Conservation (phyloP, 2,888 invertebrate genomes). For the Aspidiotus rigidus region DNA sequence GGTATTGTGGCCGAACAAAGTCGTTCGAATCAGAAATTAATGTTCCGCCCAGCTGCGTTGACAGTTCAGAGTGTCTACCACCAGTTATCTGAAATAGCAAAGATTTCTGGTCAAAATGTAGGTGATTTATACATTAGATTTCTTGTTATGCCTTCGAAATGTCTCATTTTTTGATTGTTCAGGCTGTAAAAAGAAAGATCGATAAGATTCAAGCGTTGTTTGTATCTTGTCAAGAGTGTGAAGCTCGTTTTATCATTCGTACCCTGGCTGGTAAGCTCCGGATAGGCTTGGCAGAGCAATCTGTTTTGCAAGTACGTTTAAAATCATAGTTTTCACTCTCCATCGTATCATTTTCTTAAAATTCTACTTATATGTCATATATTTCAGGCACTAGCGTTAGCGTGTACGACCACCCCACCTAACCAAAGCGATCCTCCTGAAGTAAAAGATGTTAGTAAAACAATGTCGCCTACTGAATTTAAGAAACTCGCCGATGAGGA, state of each 20-base stretch:
- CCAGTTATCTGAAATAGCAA: conserved; percentile 77
- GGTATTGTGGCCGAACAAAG: conserved; percentile 83
- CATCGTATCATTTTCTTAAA: no score
- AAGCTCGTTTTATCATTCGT: conserved; percentile 81
- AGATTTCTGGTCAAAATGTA: conserved; percentile 68
- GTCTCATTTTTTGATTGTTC: conserved; percentile 35
- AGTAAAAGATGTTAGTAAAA: conserved; percentile 55
- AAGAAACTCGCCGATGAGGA: conserved; percentile 67
- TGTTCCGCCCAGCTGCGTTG: conserved; percentile 74
- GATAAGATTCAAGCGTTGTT: conserved; percentile 85
- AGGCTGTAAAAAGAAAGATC: conserved; percentile 76
- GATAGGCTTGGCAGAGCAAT: conserved; percentile 94
- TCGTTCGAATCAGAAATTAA: conserved; percentile 71
- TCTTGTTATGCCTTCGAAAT: background rate
- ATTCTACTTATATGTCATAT: background rate
- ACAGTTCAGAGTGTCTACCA: conserved; percentile 65
- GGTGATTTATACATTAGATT: conserved; percentile 39
- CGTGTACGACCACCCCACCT: conserved; percentile 71
- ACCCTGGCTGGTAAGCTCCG: conserved; percentile 88
- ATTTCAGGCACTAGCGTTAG: conserved; percentile 72
- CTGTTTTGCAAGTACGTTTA: conserved; percentile 56
- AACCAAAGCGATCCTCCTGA: conserved; percentile 55
- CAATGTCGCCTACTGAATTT: conserved; percentile 55
- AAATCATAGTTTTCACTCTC: background rate
- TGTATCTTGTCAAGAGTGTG: conserved; percentile 78